Percentiles rank a stretch among this genome's conserved stretches.
These are phyloP conservation scores for Lethenteron reissneri DNA, from an alignment of 2,113 vertebrate species.

Conservation along the genomic window DNA sequence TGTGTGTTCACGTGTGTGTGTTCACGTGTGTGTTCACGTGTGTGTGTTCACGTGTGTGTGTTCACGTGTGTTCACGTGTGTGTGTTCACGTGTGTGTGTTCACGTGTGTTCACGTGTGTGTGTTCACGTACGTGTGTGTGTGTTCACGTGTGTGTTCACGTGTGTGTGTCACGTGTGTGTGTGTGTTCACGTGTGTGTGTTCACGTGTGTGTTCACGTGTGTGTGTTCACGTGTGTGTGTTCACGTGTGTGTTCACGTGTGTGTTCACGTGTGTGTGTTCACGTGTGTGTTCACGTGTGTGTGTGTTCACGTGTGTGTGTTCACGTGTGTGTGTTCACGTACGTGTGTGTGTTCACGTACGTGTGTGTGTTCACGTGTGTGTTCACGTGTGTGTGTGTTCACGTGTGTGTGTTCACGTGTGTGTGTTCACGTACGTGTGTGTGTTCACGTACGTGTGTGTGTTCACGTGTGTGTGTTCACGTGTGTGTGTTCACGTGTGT, in stretches of 20 bases:
- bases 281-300: not conserved
- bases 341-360: not conserved
- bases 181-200: not conserved
- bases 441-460: not conserved
- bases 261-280: not conserved
- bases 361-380: not conserved
- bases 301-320: not conserved
- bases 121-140: not conserved
- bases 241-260: not conserved
- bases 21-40: not conserved
- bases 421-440: not conserved
- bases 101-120: not conserved
- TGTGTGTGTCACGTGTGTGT: not conserved
- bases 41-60: not conserved
- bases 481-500: not conserved
- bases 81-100: not conserved
- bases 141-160: not conserved
- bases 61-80: not conserved
- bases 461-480: not conserved
- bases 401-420: not conserved
- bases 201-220: not conserved
- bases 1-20: not conserved
- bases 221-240: not conserved
- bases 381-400: not conserved
- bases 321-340: not conserved